Evolutionary conservation across 2,888 invertebrate genomes (phyloP).

Genomic region (Rhagophthalmus giganteus): DNA sequence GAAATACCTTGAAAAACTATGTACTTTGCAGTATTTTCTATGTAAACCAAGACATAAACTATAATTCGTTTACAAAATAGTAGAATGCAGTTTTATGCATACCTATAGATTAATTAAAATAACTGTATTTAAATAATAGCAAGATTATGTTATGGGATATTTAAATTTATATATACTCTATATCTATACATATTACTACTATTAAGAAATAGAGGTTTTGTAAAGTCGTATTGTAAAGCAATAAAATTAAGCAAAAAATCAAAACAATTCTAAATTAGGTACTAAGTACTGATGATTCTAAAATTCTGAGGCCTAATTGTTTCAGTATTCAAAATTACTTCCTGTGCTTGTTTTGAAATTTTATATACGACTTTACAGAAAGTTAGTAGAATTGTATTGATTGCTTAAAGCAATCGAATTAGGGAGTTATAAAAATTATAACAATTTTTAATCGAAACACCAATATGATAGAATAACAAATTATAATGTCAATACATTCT

Average conservation of each 20-base stretch:
- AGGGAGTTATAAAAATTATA: conserved; percentile 17
- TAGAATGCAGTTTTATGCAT: conserved; percentile 29
- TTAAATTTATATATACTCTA: conserved; percentile 33
- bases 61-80: conserved; percentile 21
- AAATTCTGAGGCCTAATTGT: conserved; percentile 22
- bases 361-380: conserved; percentile 26
- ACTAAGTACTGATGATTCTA: conserved; percentile 23
- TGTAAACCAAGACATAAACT: conserved; percentile 13
- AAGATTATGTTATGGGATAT: conserved; percentile 32
- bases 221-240: conserved; percentile 25
- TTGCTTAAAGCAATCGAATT: conserved; percentile 9
- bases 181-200: conserved; percentile 20
- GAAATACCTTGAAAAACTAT: conserved; percentile 14
- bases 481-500: too few relatives aligned
- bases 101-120: conserved; percentile 29
- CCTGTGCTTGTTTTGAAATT: conserved; percentile 2
- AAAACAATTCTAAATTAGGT: conserved; percentile 27
- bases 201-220: conserved; percentile 25
- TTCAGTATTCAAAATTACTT: conserved; percentile 4
- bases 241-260: conserved; percentile 16
- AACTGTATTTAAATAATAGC: conserved; percentile 31
- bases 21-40: conserved; percentile 9
- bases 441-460: conserved; percentile 17
- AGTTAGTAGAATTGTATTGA: conserved; percentile 22
- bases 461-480: too few relatives aligned